A percentile compares a stretch with the other conserved stretches of the same genome.
Evolutionary conservation across 1,140 invertebrate species (phyloP).

Genomic region (Microplitis demolitor): DNA sequence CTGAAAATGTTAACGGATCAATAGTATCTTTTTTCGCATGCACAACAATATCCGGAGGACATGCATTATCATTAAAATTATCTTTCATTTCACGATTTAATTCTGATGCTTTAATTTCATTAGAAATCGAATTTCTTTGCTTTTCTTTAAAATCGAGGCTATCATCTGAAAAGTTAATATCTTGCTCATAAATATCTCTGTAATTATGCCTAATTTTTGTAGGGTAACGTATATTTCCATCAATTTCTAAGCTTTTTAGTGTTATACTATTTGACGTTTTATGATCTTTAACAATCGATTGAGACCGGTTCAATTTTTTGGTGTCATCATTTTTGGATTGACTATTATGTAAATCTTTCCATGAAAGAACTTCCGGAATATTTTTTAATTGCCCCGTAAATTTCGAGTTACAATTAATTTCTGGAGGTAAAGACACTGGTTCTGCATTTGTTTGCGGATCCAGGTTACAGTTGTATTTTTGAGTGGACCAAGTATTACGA

Average conservation of each 20-base stretch:
- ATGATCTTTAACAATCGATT: too few relatives aligned
- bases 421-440: too few relatives aligned
- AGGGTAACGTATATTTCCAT: background rate
- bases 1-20: constrained; percentile 1
- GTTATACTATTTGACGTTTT: too few relatives aligned
- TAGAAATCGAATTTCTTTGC: too few relatives aligned
- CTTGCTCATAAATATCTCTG: constrained; percentile 8
- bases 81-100: constrained; percentile 36
- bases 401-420: background rate
- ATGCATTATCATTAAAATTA: constrained; percentile 30
- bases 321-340: too few relatives aligned
- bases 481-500: constrained; percentile 11
- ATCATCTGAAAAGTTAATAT: constrained; percentile 44
- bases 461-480: background rate
- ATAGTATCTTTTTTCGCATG: constrained; percentile 40
- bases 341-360: too few relatives aligned
- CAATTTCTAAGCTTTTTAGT: background rate
- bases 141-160: constrained; percentile 18
- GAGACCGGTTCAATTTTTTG: too few relatives aligned
- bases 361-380: too few relatives aligned
- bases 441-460: too few relatives aligned
- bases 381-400: background rate
- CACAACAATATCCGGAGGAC: constrained; percentile 46
- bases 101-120: too few relatives aligned
- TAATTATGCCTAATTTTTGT: background rate